A percentile compares a stretch with the other conserved stretches of the same genome.
Evolutionary conservation across 1,140 invertebrate species (phyloP).

Genomic region (Procambarus virginalis): DNA sequence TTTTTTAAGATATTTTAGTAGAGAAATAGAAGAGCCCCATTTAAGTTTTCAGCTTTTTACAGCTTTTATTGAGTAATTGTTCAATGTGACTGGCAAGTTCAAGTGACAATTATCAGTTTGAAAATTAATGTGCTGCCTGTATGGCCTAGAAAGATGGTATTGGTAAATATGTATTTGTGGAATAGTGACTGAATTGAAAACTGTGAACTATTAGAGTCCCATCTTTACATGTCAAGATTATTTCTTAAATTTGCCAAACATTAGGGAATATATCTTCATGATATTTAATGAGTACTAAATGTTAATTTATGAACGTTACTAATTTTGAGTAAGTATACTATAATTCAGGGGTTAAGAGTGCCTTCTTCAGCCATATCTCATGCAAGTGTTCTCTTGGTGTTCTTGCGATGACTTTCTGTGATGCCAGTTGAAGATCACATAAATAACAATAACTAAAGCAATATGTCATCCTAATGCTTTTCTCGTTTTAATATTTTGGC

Average conservation of each 20-base stretch:
- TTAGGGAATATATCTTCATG: neutral
- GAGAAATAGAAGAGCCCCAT: neutral
- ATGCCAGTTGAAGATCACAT: neutral
- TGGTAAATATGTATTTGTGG: neutral
- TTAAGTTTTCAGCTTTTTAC: neutral
- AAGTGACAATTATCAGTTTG: neutral
- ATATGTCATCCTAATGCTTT: neutral
- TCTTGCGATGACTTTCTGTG: neutral
- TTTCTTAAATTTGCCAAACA: neutral
- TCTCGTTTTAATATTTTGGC: neutral
- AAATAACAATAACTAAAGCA: neutral
- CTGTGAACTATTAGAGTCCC: neutral
- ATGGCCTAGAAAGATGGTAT: neutral
- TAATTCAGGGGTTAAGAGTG: neutral
- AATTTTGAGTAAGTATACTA: too few species aligned
- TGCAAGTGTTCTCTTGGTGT: neutral
- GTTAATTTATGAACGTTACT: too few species aligned
- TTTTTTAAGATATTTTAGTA: neutral
- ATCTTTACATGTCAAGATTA: neutral
- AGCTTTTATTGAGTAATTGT: neutral
- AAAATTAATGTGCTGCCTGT: neutral
- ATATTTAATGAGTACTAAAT: neutral
- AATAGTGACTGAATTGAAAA: neutral
- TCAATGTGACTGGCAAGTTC: neutral
- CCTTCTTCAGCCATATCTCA: neutral